Conservation (phyloP, 2,888 invertebrate genomes). For the Nemurella pictetii region DNA sequence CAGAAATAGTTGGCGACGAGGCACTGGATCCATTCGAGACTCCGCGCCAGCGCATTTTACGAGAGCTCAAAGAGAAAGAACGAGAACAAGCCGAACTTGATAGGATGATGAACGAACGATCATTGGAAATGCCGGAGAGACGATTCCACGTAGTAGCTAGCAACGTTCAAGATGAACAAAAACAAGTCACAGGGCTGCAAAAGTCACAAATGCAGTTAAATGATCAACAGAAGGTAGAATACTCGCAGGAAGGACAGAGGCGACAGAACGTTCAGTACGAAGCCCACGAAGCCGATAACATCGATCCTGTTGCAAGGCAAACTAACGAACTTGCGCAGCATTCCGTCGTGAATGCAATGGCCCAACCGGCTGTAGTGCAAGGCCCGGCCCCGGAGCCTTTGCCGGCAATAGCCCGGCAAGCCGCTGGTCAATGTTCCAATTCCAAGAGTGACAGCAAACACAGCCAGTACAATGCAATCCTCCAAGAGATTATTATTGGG, state of each 20-base stretch:
- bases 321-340: neutral
- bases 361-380: neutral
- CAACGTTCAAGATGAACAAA: neutral
- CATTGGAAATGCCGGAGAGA: neutral
- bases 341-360: neutral
- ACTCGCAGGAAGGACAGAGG: neutral
- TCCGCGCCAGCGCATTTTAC: neutral
- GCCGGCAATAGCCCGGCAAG: neutral
- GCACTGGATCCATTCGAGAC: neutral
- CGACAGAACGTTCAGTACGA: too few species aligned
- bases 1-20: neutral
- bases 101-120: neutral
- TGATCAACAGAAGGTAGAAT: neutral
- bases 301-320: neutral
- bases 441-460: neutral
- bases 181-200: neutral
- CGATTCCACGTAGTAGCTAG: neutral
- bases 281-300: neutral
- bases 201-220: neutral
- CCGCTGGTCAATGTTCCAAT: neutral
- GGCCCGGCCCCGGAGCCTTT: too few species aligned
- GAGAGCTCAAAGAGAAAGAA: neutral
- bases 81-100: neutral
- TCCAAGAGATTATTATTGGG: constrained; percentile 1
- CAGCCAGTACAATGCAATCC: neutral